These are phyloP conservation scores for Heterocephalus glaber DNA, from an alignment of 2,113 vertebrate genomes.

Conservation along the genomic window DNA sequence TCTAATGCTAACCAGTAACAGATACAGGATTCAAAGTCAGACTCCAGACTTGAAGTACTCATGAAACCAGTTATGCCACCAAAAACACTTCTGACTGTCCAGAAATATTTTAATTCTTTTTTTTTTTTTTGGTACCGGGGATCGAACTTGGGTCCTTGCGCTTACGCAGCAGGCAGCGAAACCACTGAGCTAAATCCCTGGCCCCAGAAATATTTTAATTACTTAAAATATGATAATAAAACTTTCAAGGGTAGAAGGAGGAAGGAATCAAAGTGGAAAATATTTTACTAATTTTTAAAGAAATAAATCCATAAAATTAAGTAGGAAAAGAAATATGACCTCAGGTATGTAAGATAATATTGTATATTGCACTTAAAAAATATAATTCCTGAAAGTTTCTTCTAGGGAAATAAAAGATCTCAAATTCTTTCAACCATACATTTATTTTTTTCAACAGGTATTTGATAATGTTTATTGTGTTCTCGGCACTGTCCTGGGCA, in stretches of 20 bases:
- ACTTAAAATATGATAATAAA: constrained; percentile 34
- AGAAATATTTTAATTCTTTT: background rate
- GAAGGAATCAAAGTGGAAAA: background rate
- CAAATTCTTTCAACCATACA: background rate
- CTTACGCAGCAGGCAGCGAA: too few species aligned
- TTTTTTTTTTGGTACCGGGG: too few species aligned
- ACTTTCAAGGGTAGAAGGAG: background rate
- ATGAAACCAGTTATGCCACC: background rate
- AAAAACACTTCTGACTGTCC: background rate
- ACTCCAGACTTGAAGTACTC: background rate
- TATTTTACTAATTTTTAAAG: background rate
- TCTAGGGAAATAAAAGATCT: background rate
- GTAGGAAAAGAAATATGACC: background rate
- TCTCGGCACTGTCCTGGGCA: background rate
- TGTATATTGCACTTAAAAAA: background rate
- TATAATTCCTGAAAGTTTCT: constrained; percentile 21
- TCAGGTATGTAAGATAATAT: background rate
- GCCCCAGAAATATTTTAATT: too few species aligned
- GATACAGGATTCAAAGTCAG: background rate
- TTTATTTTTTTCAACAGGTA: background rate
- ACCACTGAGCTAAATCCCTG: too few species aligned
- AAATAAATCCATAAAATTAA: constrained; percentile 29
- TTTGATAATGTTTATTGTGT: background rate
- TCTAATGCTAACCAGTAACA: background rate
- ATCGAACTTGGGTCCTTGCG: too few species aligned